Base-by-base conservation (phyloP, 2,113 vertebrate species). In the Sinocyclocheilus maitianheensis region DNA sequence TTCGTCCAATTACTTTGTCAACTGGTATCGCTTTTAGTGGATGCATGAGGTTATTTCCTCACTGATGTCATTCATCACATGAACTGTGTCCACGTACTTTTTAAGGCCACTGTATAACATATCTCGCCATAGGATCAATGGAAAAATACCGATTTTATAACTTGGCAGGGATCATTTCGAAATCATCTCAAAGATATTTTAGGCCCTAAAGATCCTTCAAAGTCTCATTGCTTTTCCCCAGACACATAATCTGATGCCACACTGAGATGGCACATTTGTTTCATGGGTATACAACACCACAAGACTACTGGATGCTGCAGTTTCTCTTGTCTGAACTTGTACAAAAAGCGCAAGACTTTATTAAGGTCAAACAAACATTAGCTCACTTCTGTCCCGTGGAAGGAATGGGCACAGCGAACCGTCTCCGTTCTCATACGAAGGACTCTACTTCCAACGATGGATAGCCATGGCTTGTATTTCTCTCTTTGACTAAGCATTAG, bases 311-410 rank as follows among this genome's bases (percentile, higher is more conserved):
- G 83, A 87, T 90, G 89, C 89, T 91, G 90, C 89, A 87, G 85
- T 87, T 81, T 86, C 63, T 80, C 86, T 77, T 87, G 89, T 91
- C 89, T 78, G 74, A 89, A 88, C 84, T 84, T 65, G 83, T 85
- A 30, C 34, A 86, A 88, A 87, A 88, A 81, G 90, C 58, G 51
- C 46, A 89, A 87, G 90, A 90, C 83, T 84, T 87, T 87, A 80
- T 90, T 84, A 87, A 85, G 90, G 65, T 91, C 86, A 81, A 87
- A 91, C 85, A 91, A 94, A 94, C 93, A 94, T 94, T 95, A 94
- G 94, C 90, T 84, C 88, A 88, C 90, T 92, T 91, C 88, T 89
- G 89, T 85, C 88, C 77, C 88, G 86, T 89, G 67, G 85, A 89
- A 90, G 91, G 84, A 87, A 75, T 86, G 89, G 84, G 88, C 88